Conservation (phyloP, 2,113 vertebrate species). For the Peromyscus leucopus region DNA sequence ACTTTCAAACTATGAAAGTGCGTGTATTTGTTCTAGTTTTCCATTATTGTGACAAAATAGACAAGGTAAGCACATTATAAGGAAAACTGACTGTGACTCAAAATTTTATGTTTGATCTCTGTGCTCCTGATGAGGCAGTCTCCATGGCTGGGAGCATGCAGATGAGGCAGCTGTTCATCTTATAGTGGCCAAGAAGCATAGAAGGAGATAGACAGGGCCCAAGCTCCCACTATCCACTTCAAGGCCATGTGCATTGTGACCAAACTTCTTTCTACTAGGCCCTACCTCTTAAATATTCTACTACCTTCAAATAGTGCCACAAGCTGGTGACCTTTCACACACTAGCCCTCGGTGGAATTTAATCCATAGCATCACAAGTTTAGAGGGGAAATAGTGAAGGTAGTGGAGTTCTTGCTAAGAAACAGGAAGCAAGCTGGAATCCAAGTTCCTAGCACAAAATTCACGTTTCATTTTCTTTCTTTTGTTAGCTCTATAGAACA, state of each 20-base stretch:
- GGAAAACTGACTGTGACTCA: neutral
- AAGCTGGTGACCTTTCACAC: neutral
- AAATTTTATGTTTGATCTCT: no score
- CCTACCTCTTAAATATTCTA: neutral
- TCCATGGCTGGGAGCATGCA: no score
- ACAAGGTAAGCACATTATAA: neutral
- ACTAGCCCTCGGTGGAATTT: no score
- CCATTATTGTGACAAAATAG: neutral
- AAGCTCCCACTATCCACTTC: neutral
- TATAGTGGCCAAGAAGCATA: neutral
- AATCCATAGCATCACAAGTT: neutral
- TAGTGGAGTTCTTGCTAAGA: constrained; percentile 12
- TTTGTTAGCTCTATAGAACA: constrained; percentile 44
- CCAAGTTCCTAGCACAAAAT: constrained; percentile 49
- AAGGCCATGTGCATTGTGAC: no score
- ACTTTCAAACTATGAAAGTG: constrained; percentile 27
- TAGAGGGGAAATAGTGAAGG: neutral
- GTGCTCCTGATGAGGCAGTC: neutral
- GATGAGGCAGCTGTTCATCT: neutral
- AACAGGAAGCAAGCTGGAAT: constrained; percentile 55
- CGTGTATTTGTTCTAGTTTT: neutral
- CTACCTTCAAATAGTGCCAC: neutral
- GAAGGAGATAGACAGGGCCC: neutral
- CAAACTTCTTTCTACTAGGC: neutral
- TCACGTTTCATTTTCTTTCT: constrained; percentile 61